Percentiles rank a stretch among this genome's conserved stretches.
Evolutionary conservation across 2,888 invertebrate genomes (phyloP).

Genomic region (Erannis defoliaria): DNA sequence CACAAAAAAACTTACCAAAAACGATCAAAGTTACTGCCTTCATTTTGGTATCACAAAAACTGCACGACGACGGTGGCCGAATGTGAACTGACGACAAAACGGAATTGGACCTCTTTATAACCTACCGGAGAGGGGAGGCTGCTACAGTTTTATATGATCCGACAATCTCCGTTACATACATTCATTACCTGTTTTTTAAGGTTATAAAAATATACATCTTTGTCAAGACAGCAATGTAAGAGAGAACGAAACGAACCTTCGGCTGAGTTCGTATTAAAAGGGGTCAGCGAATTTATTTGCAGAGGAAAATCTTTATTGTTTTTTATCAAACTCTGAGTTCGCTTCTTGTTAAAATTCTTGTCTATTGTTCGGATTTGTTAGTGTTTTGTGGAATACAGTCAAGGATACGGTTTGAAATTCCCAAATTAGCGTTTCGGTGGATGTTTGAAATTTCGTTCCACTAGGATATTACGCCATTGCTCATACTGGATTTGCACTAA

Average conservation of each 20-base stretch:
- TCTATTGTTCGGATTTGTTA: conserved; percentile 28
- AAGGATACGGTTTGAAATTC: conserved; percentile 20
- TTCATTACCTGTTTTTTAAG: conserved; percentile 23
- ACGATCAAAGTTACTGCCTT: conserved; percentile 69
- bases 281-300: conserved; percentile 43
- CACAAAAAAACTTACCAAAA: conserved; percentile 69
- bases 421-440: conserved; percentile 25
- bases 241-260: conserved; percentile 6
- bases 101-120: conserved; percentile 62
- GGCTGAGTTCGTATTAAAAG: conserved; percentile 24
- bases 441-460: conserved; percentile 37
- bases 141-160: conserved; percentile 40
- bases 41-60: conserved; percentile 61
- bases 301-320: conserved; percentile 44
- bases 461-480: conserved; percentile 21
- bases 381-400: conserved; percentile 24
- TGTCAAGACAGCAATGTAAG: conserved; percentile 33
- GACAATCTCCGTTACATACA: conserved; percentile 17
- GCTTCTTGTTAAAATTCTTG: conserved; percentile 34
- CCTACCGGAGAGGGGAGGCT: conserved; percentile 54
- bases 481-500: too few species aligned
- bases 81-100: conserved; percentile 59
- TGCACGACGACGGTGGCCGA: conserved; percentile 46
- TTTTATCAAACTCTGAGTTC: conserved; percentile 32
- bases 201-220: neutral